phyloP scores from a whole-genome alignment of 2,888 invertebrate species.

The Ormyrus rosae region DNA sequence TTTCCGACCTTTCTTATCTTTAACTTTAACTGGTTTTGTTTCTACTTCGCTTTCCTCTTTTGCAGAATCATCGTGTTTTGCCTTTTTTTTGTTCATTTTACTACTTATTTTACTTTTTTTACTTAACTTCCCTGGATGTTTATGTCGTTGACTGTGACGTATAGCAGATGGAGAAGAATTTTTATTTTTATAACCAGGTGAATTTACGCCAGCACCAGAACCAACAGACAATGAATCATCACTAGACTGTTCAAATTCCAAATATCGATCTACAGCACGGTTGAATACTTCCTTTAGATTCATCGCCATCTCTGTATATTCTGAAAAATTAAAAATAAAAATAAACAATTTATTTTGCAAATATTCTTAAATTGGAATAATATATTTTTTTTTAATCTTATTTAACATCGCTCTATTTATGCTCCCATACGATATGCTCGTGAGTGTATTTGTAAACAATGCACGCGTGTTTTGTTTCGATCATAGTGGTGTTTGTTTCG shows the following conservation, averaged over 20 bases:
- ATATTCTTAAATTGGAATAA: neutral
- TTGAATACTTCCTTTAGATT: conserved; percentile 89
- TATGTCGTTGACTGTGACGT: conserved; percentile 68
- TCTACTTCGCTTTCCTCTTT: conserved; percentile 56
- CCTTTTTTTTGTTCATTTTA: conserved; percentile 69
- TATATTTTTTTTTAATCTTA: too few species aligned
- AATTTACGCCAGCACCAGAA: conserved; percentile 60
- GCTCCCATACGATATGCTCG: too few species aligned
- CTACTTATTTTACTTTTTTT: conserved; percentile 77
- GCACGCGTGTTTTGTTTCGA: too few species aligned
- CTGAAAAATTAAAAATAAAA: conserved; percentile 76
- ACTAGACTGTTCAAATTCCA: conserved; percentile 87
- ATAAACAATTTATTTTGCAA: neutral
- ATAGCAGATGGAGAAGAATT: conserved; percentile 63
- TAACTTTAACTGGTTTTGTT: conserved; percentile 58
- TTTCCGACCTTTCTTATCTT: conserved; percentile 55
- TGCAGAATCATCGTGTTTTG: conserved; percentile 59
- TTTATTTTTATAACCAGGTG: conserved; percentile 57
- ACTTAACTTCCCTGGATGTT: conserved; percentile 74
- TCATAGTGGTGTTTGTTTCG: too few species aligned
- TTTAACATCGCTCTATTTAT: too few species aligned
- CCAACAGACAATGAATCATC: conserved; percentile 77
- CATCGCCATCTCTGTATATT: conserved; percentile 92
- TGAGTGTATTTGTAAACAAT: too few species aligned
- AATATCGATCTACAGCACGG: conserved; percentile 87